These are phyloP conservation scores for Drosophila conformis DNA, from an alignment of 2,888 invertebrate species.

Conservation along the genomic window DNA sequence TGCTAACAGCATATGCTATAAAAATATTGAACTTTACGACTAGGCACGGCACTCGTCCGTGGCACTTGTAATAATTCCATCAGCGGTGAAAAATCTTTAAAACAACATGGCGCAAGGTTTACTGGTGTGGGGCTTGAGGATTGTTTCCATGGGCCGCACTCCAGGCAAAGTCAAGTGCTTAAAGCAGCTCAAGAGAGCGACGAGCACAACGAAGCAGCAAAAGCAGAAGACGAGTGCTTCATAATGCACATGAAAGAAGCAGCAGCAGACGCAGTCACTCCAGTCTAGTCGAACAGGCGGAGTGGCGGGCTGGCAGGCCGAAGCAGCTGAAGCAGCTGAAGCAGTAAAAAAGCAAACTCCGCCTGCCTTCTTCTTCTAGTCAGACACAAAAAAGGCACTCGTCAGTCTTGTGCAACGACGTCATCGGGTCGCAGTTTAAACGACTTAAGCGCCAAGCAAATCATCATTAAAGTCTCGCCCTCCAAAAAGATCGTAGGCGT, in stretches of 20 bases:
- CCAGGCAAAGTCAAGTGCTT: slow-evolving; percentile 80
- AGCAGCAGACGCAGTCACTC: slow-evolving; percentile 57
- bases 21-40: slow-evolving; percentile 80
- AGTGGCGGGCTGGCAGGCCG: slow-evolving; percentile 1
- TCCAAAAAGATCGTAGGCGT: slow-evolving; percentile 58
- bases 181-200: slow-evolving; percentile 77
- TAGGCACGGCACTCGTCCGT: slow-evolving; percentile 49
- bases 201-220: slow-evolving; percentile 37
- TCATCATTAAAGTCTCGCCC: slow-evolving; percentile 81
- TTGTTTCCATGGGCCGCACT: slow-evolving; percentile 51
- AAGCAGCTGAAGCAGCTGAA: slow-evolving; percentile 56
- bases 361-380: slow-evolving; percentile 37
- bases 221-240: slow-evolving; percentile 63
- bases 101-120: slow-evolving; percentile 54
- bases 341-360: slow-evolving; percentile 63
- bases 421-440: slow-evolving; percentile 78
- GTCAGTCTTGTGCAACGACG: slow-evolving; percentile 57
- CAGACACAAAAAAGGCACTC: slow-evolving; percentile 78
- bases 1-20: slow-evolving; percentile 52
- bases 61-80: slow-evolving; percentile 74
- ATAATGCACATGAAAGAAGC: slow-evolving; percentile 80
- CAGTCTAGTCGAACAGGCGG: slow-evolving; percentile 13
- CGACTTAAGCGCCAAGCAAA: slow-evolving; percentile 82
- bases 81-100: slow-evolving; percentile 73
- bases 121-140: slow-evolving; percentile 7